These are phyloP conservation scores for Empis stercorea DNA, from an alignment of 2,888 invertebrate species.

Conservation along the genomic window DNA sequence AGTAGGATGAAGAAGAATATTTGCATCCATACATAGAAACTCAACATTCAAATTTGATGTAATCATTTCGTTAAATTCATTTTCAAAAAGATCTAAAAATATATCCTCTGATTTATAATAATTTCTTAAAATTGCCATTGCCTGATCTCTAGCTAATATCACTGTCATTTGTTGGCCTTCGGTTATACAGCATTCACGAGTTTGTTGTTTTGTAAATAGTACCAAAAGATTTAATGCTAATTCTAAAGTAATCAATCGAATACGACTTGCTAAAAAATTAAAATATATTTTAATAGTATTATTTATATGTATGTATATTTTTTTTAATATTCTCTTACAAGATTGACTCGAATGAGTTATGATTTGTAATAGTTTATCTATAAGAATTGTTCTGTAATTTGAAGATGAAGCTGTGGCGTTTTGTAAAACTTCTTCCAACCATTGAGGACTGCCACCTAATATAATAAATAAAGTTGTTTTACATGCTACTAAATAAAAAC, in stretches of 20 bases:
- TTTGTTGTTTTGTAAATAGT: constrained; percentile 41
- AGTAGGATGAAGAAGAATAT: constrained; percentile 86
- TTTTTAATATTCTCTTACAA: constrained; percentile 42
- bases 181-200: constrained; percentile 27
- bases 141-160: constrained; percentile 62
- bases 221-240: constrained; percentile 69
- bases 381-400: constrained; percentile 68
- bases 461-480: constrained; percentile 14
- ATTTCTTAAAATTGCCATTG: constrained; percentile 72
- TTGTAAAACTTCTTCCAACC: constrained; percentile 65
- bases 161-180: constrained; percentile 43
- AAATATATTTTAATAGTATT: background rate
- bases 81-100: constrained; percentile 97
- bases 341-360: constrained; percentile 76
- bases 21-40: constrained; percentile 93
- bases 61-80: constrained; percentile 89
- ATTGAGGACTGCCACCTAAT: constrained; percentile 68
- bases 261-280: constrained; percentile 60
- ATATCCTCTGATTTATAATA: constrained; percentile 97
- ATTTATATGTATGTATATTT: background rate
- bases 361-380: constrained; percentile 72
- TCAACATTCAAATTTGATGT: constrained; percentile 80
- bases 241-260: constrained; percentile 86
- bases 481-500: too few relatives aligned
- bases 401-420: constrained; percentile 42